Percentiles rank a stretch among this genome's conserved stretches.
These are phyloP conservation scores for Fregetta grallaria DNA, from an alignment of 2,113 vertebrate species.

Conservation along the genomic window DNA sequence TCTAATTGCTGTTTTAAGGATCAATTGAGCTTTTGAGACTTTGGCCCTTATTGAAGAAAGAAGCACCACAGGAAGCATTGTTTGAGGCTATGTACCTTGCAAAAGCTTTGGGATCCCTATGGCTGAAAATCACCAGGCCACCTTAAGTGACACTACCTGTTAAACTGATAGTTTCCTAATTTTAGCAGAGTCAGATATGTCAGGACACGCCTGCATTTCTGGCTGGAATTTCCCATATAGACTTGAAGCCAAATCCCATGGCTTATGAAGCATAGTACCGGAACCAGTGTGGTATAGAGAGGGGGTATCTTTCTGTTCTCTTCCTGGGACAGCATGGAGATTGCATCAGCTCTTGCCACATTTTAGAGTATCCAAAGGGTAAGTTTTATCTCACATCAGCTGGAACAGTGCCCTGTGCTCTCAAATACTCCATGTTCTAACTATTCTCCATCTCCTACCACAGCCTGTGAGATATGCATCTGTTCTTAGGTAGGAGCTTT, in stretches of 20 bases:
- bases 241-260: neutral
- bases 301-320: neutral
- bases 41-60: neutral
- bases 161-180: neutral
- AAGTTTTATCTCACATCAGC: neutral
- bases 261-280: neutral
- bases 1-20: neutral
- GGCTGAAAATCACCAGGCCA: neutral
- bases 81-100: accelerated
- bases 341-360: neutral
- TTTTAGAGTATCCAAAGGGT: neutral
- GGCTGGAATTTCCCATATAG: neutral
- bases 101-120: neutral
- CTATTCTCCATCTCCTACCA: neutral
- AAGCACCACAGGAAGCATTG: neutral
- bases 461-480: neutral
- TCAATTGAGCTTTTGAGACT: neutral
- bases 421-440: neutral
- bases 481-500: neutral
- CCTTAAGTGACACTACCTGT: neutral
- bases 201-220: neutral
- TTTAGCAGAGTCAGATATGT: neutral
- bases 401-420: neutral
- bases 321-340: neutral
- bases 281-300: neutral